Evolutionary conservation across 2,797 vertebrate species (phyloP).

Genomic region (Capromys pilorides): DNA sequence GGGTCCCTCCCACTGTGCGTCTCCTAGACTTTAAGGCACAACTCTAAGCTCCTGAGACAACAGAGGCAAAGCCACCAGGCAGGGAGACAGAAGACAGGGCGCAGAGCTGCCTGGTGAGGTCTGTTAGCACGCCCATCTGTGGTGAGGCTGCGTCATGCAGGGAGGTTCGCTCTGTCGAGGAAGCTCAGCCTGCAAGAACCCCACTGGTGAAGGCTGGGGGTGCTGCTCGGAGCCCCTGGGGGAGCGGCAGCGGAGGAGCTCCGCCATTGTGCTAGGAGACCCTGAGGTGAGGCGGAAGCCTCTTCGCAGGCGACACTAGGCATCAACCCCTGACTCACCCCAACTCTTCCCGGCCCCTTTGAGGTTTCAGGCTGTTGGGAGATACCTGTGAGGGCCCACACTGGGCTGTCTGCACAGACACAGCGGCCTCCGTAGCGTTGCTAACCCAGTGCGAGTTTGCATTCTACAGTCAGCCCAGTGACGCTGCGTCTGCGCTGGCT

Average conservation of each 20-base stretch:
- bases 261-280: neutral
- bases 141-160: neutral
- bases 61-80: neutral
- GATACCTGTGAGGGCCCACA: fast-evolving
- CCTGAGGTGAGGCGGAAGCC: neutral
- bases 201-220: neutral
- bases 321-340: neutral
- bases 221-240: neutral
- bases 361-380: neutral
- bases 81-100: neutral
- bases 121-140: neutral
- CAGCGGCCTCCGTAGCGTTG: neutral
- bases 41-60: neutral
- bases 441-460: neutral
- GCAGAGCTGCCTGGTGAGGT: neutral
- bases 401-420: neutral
- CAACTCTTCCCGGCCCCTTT: neutral
- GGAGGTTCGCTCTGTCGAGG: neutral
- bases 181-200: neutral
- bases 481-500: neutral
- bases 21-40: neutral
- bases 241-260: neutral
- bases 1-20: fast-evolving
- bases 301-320: neutral
- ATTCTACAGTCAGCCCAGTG: neutral